Evolutionary conservation across 2,888 invertebrate species (phyloP).

Genomic region (Drosophila bunnanda): DNA sequence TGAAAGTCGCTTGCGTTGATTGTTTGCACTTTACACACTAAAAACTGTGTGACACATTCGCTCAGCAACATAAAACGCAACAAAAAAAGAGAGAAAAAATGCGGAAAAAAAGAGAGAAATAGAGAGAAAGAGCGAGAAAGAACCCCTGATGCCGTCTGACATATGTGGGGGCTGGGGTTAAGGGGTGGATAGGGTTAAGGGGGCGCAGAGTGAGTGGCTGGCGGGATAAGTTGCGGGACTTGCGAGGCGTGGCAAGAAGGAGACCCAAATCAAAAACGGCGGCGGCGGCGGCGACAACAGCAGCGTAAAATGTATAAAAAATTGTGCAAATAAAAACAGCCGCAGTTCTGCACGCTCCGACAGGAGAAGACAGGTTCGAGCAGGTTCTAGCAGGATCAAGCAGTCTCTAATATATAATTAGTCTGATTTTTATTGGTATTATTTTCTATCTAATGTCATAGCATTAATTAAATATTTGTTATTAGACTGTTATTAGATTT

Average conservation of each 20-base stretch:
- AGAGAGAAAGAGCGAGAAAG: constrained; percentile 44
- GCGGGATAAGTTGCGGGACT: constrained; percentile 17
- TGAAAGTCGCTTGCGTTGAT: constrained; percentile 76
- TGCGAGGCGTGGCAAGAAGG: constrained; percentile 26
- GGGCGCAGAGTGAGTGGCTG: constrained; percentile 18
- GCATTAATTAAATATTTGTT: too few relatives aligned
- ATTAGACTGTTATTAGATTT: too few relatives aligned
- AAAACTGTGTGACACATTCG: constrained; percentile 63
- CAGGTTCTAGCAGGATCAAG: background rate
- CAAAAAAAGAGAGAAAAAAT: constrained; percentile 6
- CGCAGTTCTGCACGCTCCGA: background rate
- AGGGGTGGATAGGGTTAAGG: constrained; percentile 2
- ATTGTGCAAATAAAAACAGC: constrained; percentile 20
- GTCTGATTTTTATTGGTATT: too few relatives aligned
- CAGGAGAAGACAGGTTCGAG: background rate
- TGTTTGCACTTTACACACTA: constrained; percentile 77
- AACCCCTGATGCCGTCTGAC: constrained; percentile 48
- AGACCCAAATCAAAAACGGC: constrained; percentile 68
- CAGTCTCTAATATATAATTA: background rate
- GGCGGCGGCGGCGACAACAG: constrained; percentile 47
- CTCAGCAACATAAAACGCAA: constrained; percentile 40
- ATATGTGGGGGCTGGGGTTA: constrained; percentile 26
- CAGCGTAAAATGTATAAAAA: constrained; percentile 33
- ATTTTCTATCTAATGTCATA: too few relatives aligned
- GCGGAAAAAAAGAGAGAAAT: constrained; percentile 32